Conservation (phyloP, 2,113 vertebrate genomes). For the Myiopsitta monachus region DNA sequence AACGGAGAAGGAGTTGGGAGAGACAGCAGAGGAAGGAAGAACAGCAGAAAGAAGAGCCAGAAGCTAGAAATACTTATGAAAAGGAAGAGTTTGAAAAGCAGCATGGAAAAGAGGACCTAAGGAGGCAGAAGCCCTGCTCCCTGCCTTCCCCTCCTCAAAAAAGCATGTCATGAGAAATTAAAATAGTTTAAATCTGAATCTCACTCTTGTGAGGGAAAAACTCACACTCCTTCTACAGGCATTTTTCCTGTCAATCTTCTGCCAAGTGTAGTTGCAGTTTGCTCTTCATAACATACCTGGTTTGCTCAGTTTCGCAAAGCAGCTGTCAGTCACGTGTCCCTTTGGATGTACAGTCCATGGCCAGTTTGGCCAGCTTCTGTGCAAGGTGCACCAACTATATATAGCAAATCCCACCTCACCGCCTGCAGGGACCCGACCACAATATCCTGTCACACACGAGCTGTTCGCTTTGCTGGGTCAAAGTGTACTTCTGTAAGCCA, state of each 20-base stretch:
- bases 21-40: neutral
- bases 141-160: neutral
- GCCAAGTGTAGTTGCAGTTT: neutral
- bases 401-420: neutral
- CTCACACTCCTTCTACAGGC: neutral
- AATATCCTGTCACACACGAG: neutral
- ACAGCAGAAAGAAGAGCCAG: neutral
- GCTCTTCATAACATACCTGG: neutral
- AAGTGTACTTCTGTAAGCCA: neutral
- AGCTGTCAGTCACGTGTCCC: neutral
- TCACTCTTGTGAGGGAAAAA: neutral
- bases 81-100: neutral
- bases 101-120: neutral
- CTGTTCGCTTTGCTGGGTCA: neutral
- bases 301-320: neutral
- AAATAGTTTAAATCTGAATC: neutral
- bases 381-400: neutral
- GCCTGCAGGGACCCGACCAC: neutral
- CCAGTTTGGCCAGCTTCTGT: neutral
- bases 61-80: neutral
- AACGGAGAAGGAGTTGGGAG: neutral
- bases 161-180: neutral
- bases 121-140: neutral
- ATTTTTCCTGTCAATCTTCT: neutral
- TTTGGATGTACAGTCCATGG: neutral